Base-by-base conservation (phyloP, 2,797 vertebrate species). In the Octomys mimax region DNA sequence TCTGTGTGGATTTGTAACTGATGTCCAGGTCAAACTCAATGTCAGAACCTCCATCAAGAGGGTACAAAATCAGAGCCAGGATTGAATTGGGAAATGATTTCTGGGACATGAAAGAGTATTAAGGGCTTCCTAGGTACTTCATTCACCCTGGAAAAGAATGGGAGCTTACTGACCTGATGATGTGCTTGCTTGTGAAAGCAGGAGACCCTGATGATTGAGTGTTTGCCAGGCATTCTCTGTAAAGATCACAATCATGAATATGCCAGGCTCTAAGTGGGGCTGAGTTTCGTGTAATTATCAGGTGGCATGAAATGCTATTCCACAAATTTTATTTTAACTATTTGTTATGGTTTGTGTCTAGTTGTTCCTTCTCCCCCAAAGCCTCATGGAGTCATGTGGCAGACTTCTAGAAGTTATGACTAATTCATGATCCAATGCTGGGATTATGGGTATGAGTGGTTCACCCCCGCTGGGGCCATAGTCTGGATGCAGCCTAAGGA, bases 31-130 rank as follows among this genome's bases (percentile, higher is more conserved):
- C 68, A 82, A 52, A 80, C 57, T 82, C 87, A 33, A 18, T 54
- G 39, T 64, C 28, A 66, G 42, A 89, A 73, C 14, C 21, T 93
- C 66, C 42, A 87, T 8, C 24, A 36, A 12, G 26, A 89, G 31
- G 26, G 46, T 19, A 71, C 54, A 26, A 71, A 80, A 52, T 75
- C 36, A 80, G 26, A 70, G 3, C 19, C 80, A 80, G 14, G 13
- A 33, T 78, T 57, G 33, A 89, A 81, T 28, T 18, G 26, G 13
- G 9, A 19, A 84, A 18, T 21, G 36, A 4, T 71, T 92, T 82
- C 61, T 26, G 26, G 62, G 54, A 52, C 24, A 3, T 24, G 1
- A 10, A 12, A 54, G 7, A n/a, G 2, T 5, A 0, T 10, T 82
- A 6, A 36, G 26, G 31, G 89, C 16, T 16, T 5, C 0, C 2